A percentile compares a stretch with the other conserved stretches of the same genome.
Evolutionary conservation across 2,888 invertebrate species (phyloP).

Genomic region (Myathropa florea): DNA sequence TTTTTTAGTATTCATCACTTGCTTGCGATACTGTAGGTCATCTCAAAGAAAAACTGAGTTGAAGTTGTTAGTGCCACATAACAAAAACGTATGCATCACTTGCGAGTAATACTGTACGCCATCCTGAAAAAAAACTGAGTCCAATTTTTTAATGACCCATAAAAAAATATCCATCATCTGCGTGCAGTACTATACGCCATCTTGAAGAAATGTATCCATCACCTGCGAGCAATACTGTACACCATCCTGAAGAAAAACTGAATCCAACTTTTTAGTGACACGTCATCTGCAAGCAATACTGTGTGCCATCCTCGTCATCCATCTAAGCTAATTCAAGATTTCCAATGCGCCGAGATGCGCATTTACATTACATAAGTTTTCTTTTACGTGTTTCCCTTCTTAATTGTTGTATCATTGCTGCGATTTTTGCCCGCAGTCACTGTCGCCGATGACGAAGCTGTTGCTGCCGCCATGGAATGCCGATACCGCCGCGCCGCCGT

Average conservation of each 20-base stretch:
- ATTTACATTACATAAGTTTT: constrained; percentile 57
- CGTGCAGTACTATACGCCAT: no score
- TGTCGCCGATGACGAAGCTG: neutral
- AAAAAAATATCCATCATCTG: neutral
- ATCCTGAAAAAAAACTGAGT: no score
- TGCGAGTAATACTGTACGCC: no score
- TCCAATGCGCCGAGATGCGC: constrained; percentile 19
- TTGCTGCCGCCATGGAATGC: constrained; percentile 8
- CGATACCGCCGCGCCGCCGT: neutral
- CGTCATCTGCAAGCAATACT: constrained; percentile 9
- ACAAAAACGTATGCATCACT: no score
- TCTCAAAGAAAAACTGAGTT: no score
- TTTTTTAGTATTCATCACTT: no score
- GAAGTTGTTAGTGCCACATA: no score
- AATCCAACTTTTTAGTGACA: no score
- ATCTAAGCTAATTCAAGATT: constrained; percentile 23
- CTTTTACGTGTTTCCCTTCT: constrained; percentile 25
- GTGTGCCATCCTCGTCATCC: neutral
- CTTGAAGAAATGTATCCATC: no score
- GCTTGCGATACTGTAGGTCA: no score
- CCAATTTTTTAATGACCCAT: no score
- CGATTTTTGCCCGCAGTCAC: constrained; percentile 20
- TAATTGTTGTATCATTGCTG: constrained; percentile 58
- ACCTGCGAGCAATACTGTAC: constrained; percentile 15
- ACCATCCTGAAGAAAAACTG: no score